Percentiles rank a stretch among this genome's conserved stretches.
phyloP scores from a whole-genome alignment of 2,113 vertebrate genomes.

The Capra hircus region DNA sequence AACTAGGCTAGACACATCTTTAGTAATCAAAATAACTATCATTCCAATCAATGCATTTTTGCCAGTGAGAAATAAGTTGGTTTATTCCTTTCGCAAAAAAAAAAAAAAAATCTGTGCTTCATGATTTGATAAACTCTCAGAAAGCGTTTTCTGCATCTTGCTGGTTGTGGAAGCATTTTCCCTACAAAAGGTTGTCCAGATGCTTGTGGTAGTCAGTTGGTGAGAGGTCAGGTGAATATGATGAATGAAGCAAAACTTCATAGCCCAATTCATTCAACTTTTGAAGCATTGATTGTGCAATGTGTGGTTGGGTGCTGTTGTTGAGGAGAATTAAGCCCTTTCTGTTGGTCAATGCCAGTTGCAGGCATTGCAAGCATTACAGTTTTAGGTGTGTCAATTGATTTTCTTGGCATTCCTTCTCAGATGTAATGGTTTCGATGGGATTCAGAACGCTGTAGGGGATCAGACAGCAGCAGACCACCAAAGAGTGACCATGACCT shows the following conservation, averaged over 20 bases:
- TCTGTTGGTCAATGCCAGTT: background rate
- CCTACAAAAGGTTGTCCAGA: background rate
- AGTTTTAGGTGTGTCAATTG: background rate
- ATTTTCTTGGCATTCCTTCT: background rate
- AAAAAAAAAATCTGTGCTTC: background rate
- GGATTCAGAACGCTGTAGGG: background rate
- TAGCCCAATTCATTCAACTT: background rate
- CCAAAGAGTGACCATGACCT: background rate
- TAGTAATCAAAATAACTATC: background rate
- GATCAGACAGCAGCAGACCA: background rate
- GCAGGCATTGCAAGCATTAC: background rate
- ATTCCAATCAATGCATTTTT: background rate
- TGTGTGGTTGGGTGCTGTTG: background rate
- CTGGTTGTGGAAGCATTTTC: background rate
- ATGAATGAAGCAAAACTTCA: background rate
- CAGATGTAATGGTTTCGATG: background rate
- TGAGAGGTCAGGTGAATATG: background rate
- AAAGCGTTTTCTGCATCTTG: background rate
- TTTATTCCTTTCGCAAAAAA: background rate
- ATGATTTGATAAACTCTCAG: background rate
- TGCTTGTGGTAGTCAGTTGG: background rate
- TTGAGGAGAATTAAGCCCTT: background rate
- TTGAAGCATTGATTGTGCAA: background rate
- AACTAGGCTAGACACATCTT: background rate
- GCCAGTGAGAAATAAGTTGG: background rate